Conservation (phyloP, 92 coral and sea anemone species). For the Epizoanthus illoricatus region DNA sequence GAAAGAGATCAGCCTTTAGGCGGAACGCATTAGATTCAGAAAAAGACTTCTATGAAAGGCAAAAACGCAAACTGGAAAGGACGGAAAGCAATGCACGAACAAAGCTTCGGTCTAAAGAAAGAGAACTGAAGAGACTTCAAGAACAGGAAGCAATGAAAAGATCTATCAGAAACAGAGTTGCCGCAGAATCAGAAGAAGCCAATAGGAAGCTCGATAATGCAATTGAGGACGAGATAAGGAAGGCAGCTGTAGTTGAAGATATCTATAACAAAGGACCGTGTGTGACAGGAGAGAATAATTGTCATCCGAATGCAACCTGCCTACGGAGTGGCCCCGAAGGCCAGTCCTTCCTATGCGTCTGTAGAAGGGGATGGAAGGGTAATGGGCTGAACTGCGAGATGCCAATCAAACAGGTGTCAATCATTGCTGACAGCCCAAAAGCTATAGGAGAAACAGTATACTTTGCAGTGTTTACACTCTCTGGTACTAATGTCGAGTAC, state of each 20-base stretch:
- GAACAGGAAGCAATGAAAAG: slow-evolving; percentile 40
- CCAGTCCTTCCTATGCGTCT: slow-evolving; percentile 53
- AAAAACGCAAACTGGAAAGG: slow-evolving; percentile 20
- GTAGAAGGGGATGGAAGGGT: slow-evolving; percentile 65
- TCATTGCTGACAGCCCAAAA: slow-evolving; percentile 58
- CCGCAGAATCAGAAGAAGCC: slow-evolving; percentile 19
- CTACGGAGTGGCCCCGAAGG: slow-evolving; percentile 55
- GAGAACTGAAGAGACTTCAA: slow-evolving; percentile 37
- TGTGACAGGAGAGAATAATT: slow-evolving; percentile 57
- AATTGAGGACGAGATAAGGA: slow-evolving; percentile 37
- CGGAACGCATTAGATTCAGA: slow-evolving; percentile 35
- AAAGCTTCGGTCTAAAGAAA: slow-evolving; percentile 41
- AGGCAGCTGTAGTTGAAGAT: slow-evolving; percentile 37
- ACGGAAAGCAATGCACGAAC: slow-evolving; percentile 44
- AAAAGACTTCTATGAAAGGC: slow-evolving; percentile 21
- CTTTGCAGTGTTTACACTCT: slow-evolving; percentile 49
- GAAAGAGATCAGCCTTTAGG: slow-evolving; percentile 55
- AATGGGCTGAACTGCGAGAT: slow-evolving; percentile 50
- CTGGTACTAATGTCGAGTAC: slow-evolving; percentile 63
- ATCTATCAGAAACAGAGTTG: slow-evolving; percentile 8
- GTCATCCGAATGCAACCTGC: slow-evolving; percentile 70
- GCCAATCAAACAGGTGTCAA: slow-evolving; percentile 53
- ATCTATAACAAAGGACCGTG: slow-evolving; percentile 55
- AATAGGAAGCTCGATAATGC: slow-evolving; percentile 39
- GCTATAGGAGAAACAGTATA: slow-evolving; percentile 53